These are phyloP conservation scores for Sebastes matsubarae DNA, from an alignment of 2,797 vertebrate species.

Conservation along the genomic window DNA sequence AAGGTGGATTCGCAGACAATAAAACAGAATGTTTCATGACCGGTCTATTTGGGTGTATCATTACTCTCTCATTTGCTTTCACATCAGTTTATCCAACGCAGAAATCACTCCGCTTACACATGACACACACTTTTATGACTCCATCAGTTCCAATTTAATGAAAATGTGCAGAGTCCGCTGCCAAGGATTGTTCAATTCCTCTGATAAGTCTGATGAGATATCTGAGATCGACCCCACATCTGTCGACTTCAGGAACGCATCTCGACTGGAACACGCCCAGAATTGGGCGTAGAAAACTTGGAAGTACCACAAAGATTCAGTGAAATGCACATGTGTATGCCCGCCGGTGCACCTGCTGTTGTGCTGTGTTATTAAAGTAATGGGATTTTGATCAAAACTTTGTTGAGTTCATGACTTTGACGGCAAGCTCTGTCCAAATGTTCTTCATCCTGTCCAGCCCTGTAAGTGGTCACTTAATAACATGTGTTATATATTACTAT, in stretches of 20 bases:
- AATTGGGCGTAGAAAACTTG: not conserved
- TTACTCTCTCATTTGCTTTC: conserved; percentile 31
- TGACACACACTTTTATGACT: conserved; percentile 5
- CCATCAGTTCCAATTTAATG: conserved; percentile 16
- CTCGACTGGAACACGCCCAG: not conserved
- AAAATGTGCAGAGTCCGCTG: not conserved
- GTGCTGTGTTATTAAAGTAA: not conserved
- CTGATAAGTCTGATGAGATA: not conserved
- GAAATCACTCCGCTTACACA: conserved; percentile 7
- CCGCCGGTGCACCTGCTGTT: not conserved
- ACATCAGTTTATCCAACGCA: conserved; percentile 17
- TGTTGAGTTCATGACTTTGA: conserved; percentile 6
- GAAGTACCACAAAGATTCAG: not conserved
- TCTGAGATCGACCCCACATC: not conserved
- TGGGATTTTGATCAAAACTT: conserved; percentile 24
- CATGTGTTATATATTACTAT: conserved; percentile 38
- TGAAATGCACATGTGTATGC: not conserved
- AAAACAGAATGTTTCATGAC: conserved; percentile 58
- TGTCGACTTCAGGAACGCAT: not conserved
- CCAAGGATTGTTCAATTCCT: not conserved
- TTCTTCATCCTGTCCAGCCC: conserved; percentile 25
- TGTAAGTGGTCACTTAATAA: conserved; percentile 30
- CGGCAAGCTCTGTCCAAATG: conserved; percentile 20
- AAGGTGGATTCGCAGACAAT: conserved; percentile 53
- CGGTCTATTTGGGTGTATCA: conserved; percentile 7